Evolutionary conservation across 2,797 vertebrate species (phyloP), one percentile per base, ranked within the genome.

Genomic region (Pteronotus mesoamericanus): DNA sequence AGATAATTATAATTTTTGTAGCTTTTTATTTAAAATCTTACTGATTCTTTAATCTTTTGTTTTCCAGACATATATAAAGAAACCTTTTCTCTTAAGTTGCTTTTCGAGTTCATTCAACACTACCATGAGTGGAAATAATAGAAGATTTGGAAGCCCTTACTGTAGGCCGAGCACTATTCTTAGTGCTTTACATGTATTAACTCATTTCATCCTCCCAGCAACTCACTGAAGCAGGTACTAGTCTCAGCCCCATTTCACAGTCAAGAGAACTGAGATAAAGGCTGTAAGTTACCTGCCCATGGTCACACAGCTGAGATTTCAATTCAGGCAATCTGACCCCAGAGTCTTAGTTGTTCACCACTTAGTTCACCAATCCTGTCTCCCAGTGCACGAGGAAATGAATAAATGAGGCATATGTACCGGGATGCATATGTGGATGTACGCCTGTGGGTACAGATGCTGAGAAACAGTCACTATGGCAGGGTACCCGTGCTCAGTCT

Each of bases 371-470:
- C n/a, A n/a, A n/a, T n/a, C 9, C 72, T 21, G 26, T 77, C 61
- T 44, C 51, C 64, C 12, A 16, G 39, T 0, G 15, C 1, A 26
- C 6, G 5, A 83, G 74, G 26, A 44, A 46, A 64, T 14, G 16
- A 46, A 26, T 72, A 39, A 44, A 32, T 12, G 19, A 82, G 34
- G 53, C 26, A 21, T 7, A 22, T 2, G 29, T 26, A n/a, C 32
- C 21, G 9, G 21, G 55, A 53, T 26, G 48, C 16, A n/a, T 2
- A 0, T 18, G 19, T 1, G 19, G 16, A 39, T 19, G 0, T 12
- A 4, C 2, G 55, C 26, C 32, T 29, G 2, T 18, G 6, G 55
- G 66, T 57, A 22, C 34, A 21, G 21, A 37, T 7, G n/a, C 77
- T 34, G 82, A 85, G 68, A 72, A 77, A 57, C 79, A 29, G 44